A percentile compares a stretch with the other conserved stretches of the same genome.
Evolutionary conservation across 37 sponge, comb jelly and placozoan species (phyloP).

Genomic region (Aplysina aerophoba): DNA sequence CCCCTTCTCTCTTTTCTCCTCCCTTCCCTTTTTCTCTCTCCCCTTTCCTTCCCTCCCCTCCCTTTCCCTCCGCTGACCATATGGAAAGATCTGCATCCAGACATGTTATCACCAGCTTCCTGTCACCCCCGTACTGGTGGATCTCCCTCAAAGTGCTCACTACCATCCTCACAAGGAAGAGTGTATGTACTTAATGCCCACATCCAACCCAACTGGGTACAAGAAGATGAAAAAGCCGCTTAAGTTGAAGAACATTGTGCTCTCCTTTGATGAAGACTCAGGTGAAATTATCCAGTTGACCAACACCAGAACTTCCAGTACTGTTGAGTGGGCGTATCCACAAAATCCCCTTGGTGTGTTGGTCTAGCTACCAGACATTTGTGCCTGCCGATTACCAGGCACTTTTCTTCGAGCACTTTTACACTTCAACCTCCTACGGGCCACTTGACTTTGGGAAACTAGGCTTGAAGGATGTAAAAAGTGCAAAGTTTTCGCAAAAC

Average conservation of each 20-base stretch:
- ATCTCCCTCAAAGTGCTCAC: not conserved
- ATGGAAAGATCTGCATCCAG: slow-evolving; percentile 12
- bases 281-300: slow-evolving; percentile 32
- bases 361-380: slow-evolving; percentile 56
- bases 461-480: slow-evolving; percentile 45
- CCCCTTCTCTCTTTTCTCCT: not conserved
- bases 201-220: slow-evolving; percentile 17
- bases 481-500: not conserved
- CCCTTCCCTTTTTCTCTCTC: not conserved
- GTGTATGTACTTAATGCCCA: not conserved
- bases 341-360: slow-evolving; percentile 37
- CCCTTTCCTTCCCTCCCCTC: not conserved
- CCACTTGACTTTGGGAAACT: slow-evolving; percentile 60
- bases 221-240: slow-evolving; percentile 6
- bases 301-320: not conserved
- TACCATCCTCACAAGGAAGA: not conserved
- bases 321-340: slow-evolving; percentile 12
- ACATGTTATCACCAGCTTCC: not conserved
- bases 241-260: slow-evolving; percentile 25
- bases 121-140: not conserved
- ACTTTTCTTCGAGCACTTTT: slow-evolving; percentile 36
- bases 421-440: not conserved
- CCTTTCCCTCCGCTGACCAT: slow-evolving; percentile 40
- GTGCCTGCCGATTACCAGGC: slow-evolving; percentile 36
- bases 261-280: slow-evolving; percentile 39